These are phyloP conservation scores for Vulpes vulpes DNA, from an alignment of 2,113 vertebrate species.

Conservation along the genomic window DNA sequence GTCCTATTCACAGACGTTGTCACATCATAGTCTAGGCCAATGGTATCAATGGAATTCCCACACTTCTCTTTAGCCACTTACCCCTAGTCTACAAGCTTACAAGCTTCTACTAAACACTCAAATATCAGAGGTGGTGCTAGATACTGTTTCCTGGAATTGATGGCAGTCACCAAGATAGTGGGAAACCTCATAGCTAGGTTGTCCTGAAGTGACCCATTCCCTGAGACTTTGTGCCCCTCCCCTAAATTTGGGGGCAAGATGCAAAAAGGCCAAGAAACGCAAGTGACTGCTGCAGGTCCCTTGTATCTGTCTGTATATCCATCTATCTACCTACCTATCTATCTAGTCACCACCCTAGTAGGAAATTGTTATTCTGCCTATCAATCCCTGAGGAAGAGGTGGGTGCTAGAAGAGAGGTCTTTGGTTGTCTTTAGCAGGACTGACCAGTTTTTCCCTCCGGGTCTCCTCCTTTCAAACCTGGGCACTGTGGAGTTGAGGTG, in stretches of 20 bases:
- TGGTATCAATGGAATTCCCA: background rate
- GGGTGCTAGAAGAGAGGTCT: background rate
- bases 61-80: background rate
- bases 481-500: background rate
- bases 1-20: background rate
- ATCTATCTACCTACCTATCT: no score
- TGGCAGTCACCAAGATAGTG: background rate
- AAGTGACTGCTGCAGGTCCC: background rate
- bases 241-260: background rate
- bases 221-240: background rate
- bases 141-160: background rate
- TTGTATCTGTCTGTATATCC: background rate
- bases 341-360: background rate
- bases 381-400: background rate
- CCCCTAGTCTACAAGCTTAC: background rate
- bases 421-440: background rate
- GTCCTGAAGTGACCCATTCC: background rate
- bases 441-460: background rate
- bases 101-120: background rate
- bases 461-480: background rate
- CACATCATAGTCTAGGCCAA: background rate
- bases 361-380: background rate
- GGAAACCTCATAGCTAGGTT: background rate
- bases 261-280: background rate
- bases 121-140: background rate